Evolutionary conservation across 2,888 invertebrate species (phyloP), one percentile per base, ranked within the genome.

Genomic region (Trachelus tabidus): DNA sequence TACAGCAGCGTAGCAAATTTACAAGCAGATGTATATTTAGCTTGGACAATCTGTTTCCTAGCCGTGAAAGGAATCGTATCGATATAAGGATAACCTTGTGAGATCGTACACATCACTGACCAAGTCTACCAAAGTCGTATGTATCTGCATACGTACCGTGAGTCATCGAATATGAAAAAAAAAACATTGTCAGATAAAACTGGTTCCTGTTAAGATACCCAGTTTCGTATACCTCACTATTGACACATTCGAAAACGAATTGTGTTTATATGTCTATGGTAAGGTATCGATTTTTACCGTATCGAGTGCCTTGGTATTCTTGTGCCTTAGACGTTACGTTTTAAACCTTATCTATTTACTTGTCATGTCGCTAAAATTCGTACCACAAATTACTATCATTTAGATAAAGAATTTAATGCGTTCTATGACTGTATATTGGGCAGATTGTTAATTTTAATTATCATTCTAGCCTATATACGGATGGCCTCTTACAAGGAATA

Each of bases 51-150:
- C 9, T 15, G 23, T 71, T 71, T 71, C 33, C 34, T 34, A 31
- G 71, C 71, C 71, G 31, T 71, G 33, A 71, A 31, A 31, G 31
- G 71, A 12, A 31, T 71, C 31, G 33, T 33, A 31, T 31, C 71
- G 71, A 31, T 31, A 12, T 71, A 71, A 71, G 33, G 33, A 15
- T 71, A 34, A 71, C 71, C 33, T 34, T 34, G 71, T 31, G 33
- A 34, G 31, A 71, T 71, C 71, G 71, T 31, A 71, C 71, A 71
- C 71, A 71, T 71, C 71, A 71, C 71, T 71, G 71, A 71, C 71
- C 71, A 69, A 69, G 71, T 31, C 71, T 71, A 71, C 71, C 71
- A 34, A 56, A 71, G 71, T 23, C 71, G 33, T 71, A 56, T 56
- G 23, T 56, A 71, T 71, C 71, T 71, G 71, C 71, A 71, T 71